Base-by-base conservation (phyloP, 1,140 invertebrate species). In the Pachypsylla venusta region DNA sequence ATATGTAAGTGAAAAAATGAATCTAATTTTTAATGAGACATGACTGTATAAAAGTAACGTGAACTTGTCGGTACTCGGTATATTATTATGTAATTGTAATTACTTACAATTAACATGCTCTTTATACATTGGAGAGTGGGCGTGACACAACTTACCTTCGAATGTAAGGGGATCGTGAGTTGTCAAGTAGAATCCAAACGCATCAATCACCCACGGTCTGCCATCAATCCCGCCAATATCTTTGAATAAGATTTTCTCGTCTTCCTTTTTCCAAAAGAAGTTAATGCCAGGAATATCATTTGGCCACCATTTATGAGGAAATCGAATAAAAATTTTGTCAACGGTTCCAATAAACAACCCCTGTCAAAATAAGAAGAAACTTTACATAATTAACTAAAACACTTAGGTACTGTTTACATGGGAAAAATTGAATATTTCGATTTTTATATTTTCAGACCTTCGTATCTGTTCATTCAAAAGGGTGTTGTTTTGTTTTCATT, bases 241-340 rank as follows among this genome's bases (percentile, higher is more conserved):
- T 35, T 25, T 74, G 56, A 27, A 57, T 53, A 4, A 53, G 56
- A 24, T 53, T 5, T 57, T 53, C 60, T 20, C 40, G 67, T 80
- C 75, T 26, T 75, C 61, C 48, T 74, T 66, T 0, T 66, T 68
- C 79, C 80, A 82, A 2, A 81, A 63, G 24, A 79, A 73, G 30
- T 68, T 70, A 65, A 76, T 79, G 48, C 69, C 73, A 42, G 67
- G 70, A 2, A 65, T 68, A 22, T 72, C 68, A 30, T 75, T 65
- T 1, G 77, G 75, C 78, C 82, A 82, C 75, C 84, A 86, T 24
- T 72, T 73, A 40, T 73, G 67, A 1, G 75, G 66, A 63, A 83
- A 87, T 67, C 82, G 77, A 19, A 87, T 65, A 63, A 83, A 88
- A 55, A 93, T 79, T 71, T 89, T 89, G 65, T 86, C 78, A 1